Percentiles rank a stretch among this genome's conserved stretches.
These are phyloP conservation scores for Xyliphius kryptos DNA, from an alignment of 2,113 vertebrate genomes.

Conservation along the genomic window DNA sequence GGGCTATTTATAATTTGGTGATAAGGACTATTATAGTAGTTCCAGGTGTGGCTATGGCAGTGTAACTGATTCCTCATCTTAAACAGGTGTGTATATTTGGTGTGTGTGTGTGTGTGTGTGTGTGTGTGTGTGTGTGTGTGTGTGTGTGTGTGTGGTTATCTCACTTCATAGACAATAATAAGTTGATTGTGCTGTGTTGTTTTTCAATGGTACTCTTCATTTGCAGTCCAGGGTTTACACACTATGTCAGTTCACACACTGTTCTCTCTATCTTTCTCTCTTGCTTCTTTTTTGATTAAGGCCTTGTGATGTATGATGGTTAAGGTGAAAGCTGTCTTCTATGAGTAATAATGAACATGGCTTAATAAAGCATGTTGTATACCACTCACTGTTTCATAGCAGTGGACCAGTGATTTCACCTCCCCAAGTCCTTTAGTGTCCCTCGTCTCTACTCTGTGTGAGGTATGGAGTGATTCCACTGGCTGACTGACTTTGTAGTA, in stretches of 20 bases:
- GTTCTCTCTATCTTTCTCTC: too few species aligned
- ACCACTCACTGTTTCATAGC: slow-evolving; percentile 6
- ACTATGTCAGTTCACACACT: too few species aligned
- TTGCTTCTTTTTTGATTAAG: too few species aligned
- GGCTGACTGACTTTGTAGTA: slow-evolving; percentile 4
- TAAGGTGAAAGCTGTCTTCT: background rate
- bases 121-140: too few species aligned
- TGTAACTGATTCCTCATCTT: slow-evolving; percentile 20
- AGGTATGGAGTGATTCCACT: slow-evolving; percentile 15
- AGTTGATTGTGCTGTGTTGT: too few species aligned
- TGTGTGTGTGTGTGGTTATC: background rate
- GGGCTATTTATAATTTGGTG: slow-evolving; percentile 37
- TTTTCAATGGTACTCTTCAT: too few species aligned
- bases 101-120: background rate
- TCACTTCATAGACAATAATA: background rate
- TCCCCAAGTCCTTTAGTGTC: background rate
- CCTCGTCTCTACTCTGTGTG: slow-evolving; percentile 1
- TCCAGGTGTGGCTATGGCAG: slow-evolving; percentile 21
- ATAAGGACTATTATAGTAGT: slow-evolving; percentile 34
- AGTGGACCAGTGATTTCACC: slow-evolving; percentile 1
- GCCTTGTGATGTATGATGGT: background rate
- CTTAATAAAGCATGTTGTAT: slow-evolving; percentile 18
- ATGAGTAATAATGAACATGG: background rate
- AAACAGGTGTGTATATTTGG: background rate
- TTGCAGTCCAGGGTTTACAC: too few species aligned